These are phyloP conservation scores for Alloscopus bannaensis DNA, from an alignment of 2,888 invertebrate species.

Conservation along the genomic window DNA sequence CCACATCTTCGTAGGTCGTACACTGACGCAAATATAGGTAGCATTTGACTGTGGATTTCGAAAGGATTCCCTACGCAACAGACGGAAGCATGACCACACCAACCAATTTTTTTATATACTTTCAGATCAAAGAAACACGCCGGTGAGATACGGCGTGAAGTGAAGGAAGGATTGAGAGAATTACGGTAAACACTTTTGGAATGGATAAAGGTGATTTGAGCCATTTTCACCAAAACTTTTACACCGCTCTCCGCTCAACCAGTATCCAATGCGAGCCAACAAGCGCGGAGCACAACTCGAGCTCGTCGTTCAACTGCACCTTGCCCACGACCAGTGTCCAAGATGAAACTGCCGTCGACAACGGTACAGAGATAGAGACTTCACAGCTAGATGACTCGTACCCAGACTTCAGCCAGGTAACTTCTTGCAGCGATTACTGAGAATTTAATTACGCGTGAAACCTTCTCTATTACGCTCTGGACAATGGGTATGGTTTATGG, in stretches of 20 bases:
- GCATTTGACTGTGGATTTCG: too few species aligned
- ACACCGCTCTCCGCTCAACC: background rate
- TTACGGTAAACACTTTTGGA: background rate
- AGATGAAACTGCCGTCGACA: background rate
- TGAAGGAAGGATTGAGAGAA: too few species aligned
- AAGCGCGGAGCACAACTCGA: background rate
- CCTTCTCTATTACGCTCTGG: background rate
- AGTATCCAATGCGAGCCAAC: background rate
- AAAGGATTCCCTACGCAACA: too few species aligned
- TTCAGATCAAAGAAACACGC: too few species aligned
- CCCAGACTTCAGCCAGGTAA: slow-evolving; percentile 63
- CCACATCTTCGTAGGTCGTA: too few species aligned
- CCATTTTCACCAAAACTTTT: slow-evolving; percentile 17
- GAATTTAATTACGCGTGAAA: background rate
- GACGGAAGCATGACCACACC: too few species aligned
- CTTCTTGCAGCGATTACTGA: background rate
- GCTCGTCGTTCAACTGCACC: background rate
- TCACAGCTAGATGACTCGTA: slow-evolving; percentile 18
- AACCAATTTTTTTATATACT: too few species aligned
- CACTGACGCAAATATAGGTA: too few species aligned
- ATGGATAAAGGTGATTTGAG: slow-evolving; percentile 16
- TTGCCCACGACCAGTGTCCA: background rate
- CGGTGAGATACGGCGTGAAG: too few species aligned
- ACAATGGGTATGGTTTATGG: background rate
- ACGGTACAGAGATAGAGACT: background rate